Evolutionary conservation across 2,888 invertebrate species (phyloP).

Genomic region (Calliphora vomitoria): DNA sequence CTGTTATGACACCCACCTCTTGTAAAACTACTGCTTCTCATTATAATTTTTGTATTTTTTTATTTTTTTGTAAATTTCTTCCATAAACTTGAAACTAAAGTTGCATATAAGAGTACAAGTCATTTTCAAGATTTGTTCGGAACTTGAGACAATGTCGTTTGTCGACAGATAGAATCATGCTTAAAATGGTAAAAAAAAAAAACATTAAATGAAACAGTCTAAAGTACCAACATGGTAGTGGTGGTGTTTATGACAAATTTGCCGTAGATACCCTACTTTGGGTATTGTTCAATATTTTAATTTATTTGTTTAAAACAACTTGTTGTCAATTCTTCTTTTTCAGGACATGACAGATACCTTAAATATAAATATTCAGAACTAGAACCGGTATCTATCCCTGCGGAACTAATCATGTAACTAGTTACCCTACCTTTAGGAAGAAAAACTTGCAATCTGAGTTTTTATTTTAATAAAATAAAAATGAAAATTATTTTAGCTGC

Average conservation of each 20-base stretch:
- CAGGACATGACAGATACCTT: too few species aligned
- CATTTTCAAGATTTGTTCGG: constrained; percentile 14
- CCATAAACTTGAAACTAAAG: constrained; percentile 50
- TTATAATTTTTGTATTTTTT: constrained; percentile 29
- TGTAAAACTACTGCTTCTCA: constrained; percentile 33
- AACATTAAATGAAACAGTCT: neutral
- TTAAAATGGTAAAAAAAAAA: constrained; percentile 4
- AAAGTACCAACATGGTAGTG: constrained; percentile 20
- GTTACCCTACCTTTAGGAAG: too few species aligned
- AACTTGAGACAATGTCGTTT: constrained; percentile 61
- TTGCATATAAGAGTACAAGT: constrained; percentile 30
- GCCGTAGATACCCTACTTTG: constrained; percentile 22
- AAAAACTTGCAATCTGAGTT: too few species aligned
- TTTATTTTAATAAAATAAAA: too few species aligned
- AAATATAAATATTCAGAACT: too few species aligned
- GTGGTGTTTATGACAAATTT: constrained; percentile 15
- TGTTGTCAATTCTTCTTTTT: too few species aligned
- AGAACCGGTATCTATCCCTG: too few species aligned
- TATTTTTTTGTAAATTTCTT: constrained; percentile 1
- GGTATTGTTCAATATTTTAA: neutral
- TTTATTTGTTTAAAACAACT: too few species aligned
- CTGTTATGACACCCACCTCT: constrained; percentile 61
- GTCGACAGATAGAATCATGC: constrained; percentile 47
- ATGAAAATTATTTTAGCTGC: too few species aligned
- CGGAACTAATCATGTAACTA: too few species aligned